Conservation (phyloP, 2,113 vertebrate species). For the Crotalus viridis region DNA sequence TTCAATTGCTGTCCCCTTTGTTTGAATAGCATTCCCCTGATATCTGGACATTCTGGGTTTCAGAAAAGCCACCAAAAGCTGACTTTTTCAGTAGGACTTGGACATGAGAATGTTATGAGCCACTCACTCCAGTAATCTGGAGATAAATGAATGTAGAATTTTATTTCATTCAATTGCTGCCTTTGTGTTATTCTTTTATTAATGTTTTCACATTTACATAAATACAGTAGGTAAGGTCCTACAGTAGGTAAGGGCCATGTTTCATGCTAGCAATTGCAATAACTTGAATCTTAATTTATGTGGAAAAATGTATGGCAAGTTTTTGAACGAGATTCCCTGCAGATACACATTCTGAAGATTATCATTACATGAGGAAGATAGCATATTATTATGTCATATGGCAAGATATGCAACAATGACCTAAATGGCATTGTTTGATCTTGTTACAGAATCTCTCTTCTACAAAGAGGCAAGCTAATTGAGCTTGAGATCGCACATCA, state of each 20-base stretch:
- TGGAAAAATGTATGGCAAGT: not conserved
- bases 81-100: not conserved
- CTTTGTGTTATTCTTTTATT: not conserved
- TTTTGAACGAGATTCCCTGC: not conserved
- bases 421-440: not conserved
- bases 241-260: not conserved
- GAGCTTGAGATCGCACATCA: not conserved
- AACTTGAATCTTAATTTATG: not conserved
- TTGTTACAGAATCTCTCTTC: not conserved
- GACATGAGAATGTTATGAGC: not conserved
- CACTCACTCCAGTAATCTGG: not conserved
- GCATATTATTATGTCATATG: not conserved
- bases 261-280: not conserved
- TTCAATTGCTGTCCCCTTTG: not conserved
- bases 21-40: not conserved
- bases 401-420: not conserved
- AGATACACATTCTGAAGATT: not conserved
- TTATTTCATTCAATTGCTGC: not conserved
- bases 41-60: not conserved
- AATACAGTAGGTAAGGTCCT: not conserved
- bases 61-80: not conserved
- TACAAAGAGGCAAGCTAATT: not conserved
- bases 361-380: not conserved
- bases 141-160: not conserved
- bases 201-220: not conserved